These are phyloP conservation scores for Melinaea marsaeus DNA, from an alignment of 2,888 invertebrate genomes.

Conservation along the genomic window DNA sequence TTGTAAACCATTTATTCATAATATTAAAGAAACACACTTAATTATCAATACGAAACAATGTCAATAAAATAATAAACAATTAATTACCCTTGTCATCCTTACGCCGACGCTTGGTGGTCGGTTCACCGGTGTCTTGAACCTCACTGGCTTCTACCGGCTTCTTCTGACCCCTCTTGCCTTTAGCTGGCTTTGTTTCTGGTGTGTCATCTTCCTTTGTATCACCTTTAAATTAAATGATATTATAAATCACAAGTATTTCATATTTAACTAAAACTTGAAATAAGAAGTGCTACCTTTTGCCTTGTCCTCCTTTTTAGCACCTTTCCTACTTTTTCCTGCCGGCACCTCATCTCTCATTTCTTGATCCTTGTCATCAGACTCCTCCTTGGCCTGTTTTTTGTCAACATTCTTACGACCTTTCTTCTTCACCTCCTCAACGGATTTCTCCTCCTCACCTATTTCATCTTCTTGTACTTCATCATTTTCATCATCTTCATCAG, in stretches of 20 bases:
- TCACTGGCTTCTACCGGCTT: slow-evolving; percentile 52
- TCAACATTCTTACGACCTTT: slow-evolving; percentile 55
- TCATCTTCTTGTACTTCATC: slow-evolving; percentile 44
- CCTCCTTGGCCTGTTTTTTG: slow-evolving; percentile 59
- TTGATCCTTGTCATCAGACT: slow-evolving; percentile 45
- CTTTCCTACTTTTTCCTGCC: slow-evolving; percentile 52
- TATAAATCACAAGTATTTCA: background rate
- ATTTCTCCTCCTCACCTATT: slow-evolving; percentile 44
- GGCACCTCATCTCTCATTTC: slow-evolving; percentile 40
- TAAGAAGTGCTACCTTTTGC: slow-evolving; percentile 44
- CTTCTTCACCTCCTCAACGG: slow-evolving; percentile 54
- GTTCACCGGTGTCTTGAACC: slow-evolving; percentile 52
- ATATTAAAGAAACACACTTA: slow-evolving; percentile 61
- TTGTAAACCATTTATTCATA: slow-evolving; percentile 64
- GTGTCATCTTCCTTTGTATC: slow-evolving; percentile 50
- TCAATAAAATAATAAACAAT: slow-evolving; percentile 43
- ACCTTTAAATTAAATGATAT: slow-evolving; percentile 37
- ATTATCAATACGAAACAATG: slow-evolving; percentile 58
- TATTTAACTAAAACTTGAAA: slow-evolving; percentile 7
- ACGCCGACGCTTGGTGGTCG: slow-evolving; percentile 59
- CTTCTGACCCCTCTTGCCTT: slow-evolving; percentile 58
- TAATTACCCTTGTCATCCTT: slow-evolving; percentile 73
- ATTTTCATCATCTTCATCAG: slow-evolving; percentile 29
- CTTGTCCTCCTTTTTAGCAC: slow-evolving; percentile 55
- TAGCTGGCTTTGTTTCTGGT: slow-evolving; percentile 52